A percentile compares a stretch with the other conserved stretches of the same genome.
Evolutionary conservation across 2,888 invertebrate species (phyloP).

Genomic region (Auanema sp.): DNA sequence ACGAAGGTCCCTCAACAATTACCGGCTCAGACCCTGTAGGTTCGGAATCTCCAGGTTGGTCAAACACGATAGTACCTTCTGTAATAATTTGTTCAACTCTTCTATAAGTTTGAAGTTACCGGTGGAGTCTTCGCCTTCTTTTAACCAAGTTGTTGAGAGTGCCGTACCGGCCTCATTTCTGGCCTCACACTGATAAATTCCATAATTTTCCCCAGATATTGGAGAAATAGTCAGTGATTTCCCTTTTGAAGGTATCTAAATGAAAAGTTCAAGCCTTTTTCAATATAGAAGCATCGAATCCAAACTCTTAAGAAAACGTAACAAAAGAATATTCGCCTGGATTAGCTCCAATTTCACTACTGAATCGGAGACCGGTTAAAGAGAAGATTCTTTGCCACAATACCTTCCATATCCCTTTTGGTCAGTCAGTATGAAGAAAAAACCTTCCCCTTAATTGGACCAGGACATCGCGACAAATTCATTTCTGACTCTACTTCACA

Average conservation of each 20-base stretch:
- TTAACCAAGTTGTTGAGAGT: slow-evolving; percentile 77
- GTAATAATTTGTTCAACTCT: no score
- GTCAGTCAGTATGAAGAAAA: no score
- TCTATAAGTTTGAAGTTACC: no score
- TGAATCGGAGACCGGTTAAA: neutral
- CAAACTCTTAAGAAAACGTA: neutral
- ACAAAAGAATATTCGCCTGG: slow-evolving; percentile 7
- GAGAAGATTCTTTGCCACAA: neutral
- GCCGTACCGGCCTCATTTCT: slow-evolving; percentile 86
- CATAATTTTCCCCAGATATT: slow-evolving; percentile 65
- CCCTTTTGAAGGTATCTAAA: slow-evolving; percentile 29
- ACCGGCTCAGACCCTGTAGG: slow-evolving; percentile 72
- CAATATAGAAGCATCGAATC: neutral
- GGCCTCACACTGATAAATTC: slow-evolving; percentile 92
- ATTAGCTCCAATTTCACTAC: slow-evolving; percentile 19
- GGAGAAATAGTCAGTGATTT: slow-evolving; percentile 27
- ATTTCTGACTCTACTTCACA: no score
- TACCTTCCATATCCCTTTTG: no score
- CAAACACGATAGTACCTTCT: neutral
- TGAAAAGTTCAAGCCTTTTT: neutral
- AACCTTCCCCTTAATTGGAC: no score
- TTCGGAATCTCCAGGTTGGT: neutral
- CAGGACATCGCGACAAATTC: no score
- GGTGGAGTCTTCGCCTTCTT: slow-evolving; percentile 28
- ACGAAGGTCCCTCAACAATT: slow-evolving; percentile 81